phyloP scores from a whole-genome alignment of 2,888 invertebrate species.

The Synergus laeviventris region DNA sequence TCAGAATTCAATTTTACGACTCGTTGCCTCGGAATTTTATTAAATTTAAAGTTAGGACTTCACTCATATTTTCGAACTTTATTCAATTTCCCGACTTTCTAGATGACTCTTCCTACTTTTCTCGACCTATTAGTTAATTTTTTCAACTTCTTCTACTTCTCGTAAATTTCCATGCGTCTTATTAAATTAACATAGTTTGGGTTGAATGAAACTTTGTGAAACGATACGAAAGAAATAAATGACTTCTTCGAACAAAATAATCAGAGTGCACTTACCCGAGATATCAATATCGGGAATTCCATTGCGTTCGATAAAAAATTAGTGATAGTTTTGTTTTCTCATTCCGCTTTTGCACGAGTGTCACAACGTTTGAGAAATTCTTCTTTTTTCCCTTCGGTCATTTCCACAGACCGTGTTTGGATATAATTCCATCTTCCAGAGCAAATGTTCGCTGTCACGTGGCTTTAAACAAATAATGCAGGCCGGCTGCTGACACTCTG shows the following conservation, averaged over 20 bases:
- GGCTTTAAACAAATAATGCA: slow-evolving; percentile 65
- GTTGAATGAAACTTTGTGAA: slow-evolving; percentile 5
- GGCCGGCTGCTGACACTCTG: slow-evolving; percentile 63
- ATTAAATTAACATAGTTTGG: not conserved
- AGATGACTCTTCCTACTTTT: no score
- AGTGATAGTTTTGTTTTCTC: slow-evolving; percentile 31
- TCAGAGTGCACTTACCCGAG: slow-evolving; percentile 25
- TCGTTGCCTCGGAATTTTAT: not conserved
- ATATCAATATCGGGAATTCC: slow-evolving; percentile 28
- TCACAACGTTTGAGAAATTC: slow-evolving; percentile 34
- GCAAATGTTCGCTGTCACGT: slow-evolving; percentile 66
- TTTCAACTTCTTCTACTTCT: no score
- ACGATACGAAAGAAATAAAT: slow-evolving; percentile 6
- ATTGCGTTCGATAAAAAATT: slow-evolving; percentile 22
- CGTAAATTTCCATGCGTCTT: not conserved
- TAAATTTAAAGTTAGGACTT: not conserved
- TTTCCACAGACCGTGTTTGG: slow-evolving; percentile 51
- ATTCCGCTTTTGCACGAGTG: slow-evolving; percentile 19
- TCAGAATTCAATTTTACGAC: not conserved
- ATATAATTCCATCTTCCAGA: slow-evolving; percentile 58
- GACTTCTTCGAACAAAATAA: slow-evolving; percentile 21
- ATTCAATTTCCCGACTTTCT: no score
- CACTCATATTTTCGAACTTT: no score
- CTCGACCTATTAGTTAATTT: no score
- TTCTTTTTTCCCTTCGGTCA: slow-evolving; percentile 31